A percentile compares a stretch with the other conserved stretches of the same genome.
These are phyloP conservation scores for Drosophila koepferae DNA, from an alignment of 2,888 invertebrate genomes.

Conservation along the genomic window DNA sequence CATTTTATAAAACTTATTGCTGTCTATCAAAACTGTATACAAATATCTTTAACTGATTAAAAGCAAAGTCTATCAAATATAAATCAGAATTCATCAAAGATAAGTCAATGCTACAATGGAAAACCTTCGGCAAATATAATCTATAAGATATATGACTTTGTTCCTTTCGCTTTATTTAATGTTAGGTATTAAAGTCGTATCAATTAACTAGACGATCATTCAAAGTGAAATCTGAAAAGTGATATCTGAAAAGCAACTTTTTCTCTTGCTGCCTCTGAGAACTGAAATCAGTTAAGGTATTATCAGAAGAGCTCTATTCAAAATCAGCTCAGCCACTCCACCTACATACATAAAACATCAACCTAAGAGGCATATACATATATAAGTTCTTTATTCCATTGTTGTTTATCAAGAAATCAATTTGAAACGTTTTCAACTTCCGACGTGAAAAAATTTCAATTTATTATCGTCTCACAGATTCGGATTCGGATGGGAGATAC, in stretches of 20 bases:
- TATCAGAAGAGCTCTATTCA: conserved; percentile 4
- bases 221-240: not conserved
- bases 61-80: conserved; percentile 1
- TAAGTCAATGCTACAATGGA: not conserved
- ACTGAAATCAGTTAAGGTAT: not conserved
- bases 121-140: not conserved
- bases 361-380: not conserved
- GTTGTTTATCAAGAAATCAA: conserved; percentile 43
- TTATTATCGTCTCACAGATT: conserved; percentile 42
- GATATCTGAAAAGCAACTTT: not conserved
- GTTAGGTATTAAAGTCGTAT: not conserved
- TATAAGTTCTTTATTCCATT: conserved; percentile 12
- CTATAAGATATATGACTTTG: not conserved
- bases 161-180: too few species aligned
- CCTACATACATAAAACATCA: not conserved
- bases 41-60: not conserved
- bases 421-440: conserved; percentile 45
- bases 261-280: not conserved
- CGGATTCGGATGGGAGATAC: not conserved
- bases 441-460: conserved; percentile 53
- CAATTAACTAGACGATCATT: not conserved
- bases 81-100: not conserved
- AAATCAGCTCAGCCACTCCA: not conserved
- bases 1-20: not conserved
- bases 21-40: not conserved